Evolutionary conservation across 2,113 vertebrate species (phyloP).

Genomic region (Parotia lawesii): DNA sequence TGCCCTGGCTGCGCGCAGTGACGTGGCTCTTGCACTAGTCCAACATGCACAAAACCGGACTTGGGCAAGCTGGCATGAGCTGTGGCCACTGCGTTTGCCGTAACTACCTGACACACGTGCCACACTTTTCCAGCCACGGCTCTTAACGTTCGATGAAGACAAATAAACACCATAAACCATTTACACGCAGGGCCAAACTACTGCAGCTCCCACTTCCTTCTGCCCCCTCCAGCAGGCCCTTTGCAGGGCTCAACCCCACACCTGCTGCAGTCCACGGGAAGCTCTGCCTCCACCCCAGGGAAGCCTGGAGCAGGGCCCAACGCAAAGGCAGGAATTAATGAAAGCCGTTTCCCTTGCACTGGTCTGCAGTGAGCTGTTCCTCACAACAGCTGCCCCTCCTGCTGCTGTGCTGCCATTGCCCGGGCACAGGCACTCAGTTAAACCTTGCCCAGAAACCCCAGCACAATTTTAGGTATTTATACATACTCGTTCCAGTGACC

Average conservation of each 20-base stretch:
- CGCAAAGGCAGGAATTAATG: background rate
- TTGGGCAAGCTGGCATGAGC: no score
- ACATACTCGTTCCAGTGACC: background rate
- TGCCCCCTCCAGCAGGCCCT: fast-evolving
- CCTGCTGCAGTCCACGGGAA: fast-evolving
- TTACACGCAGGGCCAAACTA: background rate
- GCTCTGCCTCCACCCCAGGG: background rate
- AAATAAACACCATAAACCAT: background rate
- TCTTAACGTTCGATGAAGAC: background rate
- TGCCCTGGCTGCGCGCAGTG: background rate
- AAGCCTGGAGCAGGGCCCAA: background rate
- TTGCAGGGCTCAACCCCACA: background rate
- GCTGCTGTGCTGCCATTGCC: background rate
- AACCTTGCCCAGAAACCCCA: background rate
- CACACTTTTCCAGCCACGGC: fast-evolving
- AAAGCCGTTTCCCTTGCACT: background rate
- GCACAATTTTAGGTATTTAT: background rate
- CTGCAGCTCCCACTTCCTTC: background rate
- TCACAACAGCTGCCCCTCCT: background rate
- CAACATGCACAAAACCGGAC: background rate
- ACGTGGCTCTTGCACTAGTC: fast-evolving
- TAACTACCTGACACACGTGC: fast-evolving
- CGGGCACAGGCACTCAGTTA: background rate
- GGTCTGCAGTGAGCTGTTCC: background rate
- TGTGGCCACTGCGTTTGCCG: background rate